These are phyloP conservation scores for Leucophora obtusa DNA, from an alignment of 2,888 invertebrate genomes.

Conservation along the genomic window DNA sequence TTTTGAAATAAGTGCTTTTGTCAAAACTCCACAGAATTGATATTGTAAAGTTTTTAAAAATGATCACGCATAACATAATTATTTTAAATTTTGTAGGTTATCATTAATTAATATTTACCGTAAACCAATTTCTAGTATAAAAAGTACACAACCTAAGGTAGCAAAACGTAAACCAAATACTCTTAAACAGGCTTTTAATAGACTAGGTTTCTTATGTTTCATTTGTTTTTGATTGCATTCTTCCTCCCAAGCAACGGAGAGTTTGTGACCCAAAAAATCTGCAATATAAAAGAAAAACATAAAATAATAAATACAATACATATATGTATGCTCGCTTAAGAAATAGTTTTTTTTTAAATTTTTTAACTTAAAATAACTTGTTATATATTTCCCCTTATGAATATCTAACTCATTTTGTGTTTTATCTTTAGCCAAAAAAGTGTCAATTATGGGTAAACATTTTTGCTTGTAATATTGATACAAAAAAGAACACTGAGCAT, in stretches of 20 bases:
- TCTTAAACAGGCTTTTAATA: conserved; percentile 77
- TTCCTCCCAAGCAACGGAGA: conserved; percentile 81
- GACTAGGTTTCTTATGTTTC: conserved; percentile 77
- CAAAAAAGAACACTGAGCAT: background rate
- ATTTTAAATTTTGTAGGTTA: background rate
- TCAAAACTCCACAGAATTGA: too few relatives aligned
- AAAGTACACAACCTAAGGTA: conserved; percentile 81
- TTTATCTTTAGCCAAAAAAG: background rate
- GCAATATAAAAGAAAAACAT: conserved; percentile 37
- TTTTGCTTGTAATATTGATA: conserved; percentile 11
- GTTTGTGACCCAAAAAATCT: conserved; percentile 80
- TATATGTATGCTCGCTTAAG: too few relatives aligned
- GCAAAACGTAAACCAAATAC: conserved; percentile 82
- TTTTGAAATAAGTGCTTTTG: too few relatives aligned
- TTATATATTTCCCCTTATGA: background rate
- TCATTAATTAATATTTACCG: conserved; percentile 71
- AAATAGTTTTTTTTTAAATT: background rate
- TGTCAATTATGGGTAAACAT: background rate
- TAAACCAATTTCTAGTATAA: conserved; percentile 82
- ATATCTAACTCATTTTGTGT: conserved; percentile 4
- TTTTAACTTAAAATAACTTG: background rate
- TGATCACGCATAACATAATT: background rate
- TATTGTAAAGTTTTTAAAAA: too few relatives aligned
- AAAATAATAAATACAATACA: background rate
- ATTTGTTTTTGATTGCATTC: conserved; percentile 78